phyloP scores from a whole-genome alignment of 30 jellyfish, hydroid and myxozoan genomes.

The Hydra vulgaris region DNA sequence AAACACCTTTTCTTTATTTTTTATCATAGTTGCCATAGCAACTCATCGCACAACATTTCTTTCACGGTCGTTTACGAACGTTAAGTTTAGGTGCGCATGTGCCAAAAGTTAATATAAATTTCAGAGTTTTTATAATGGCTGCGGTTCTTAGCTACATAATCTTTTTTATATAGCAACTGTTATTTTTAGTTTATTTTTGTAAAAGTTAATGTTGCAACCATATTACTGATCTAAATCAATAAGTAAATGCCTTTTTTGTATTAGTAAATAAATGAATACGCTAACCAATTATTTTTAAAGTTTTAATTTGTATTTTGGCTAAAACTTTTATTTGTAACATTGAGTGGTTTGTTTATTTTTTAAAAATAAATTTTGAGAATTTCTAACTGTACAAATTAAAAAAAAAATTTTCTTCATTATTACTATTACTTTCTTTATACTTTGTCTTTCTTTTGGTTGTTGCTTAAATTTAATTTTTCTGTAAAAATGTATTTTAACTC shows the following conservation, averaged over 20 bases:
- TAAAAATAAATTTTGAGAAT: neutral
- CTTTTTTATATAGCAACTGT: neutral
- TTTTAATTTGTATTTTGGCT: neutral
- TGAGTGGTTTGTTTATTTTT: neutral
- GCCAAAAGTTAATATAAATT: neutral
- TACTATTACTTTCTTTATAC: neutral
- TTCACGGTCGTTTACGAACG: neutral
- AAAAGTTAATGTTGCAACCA: neutral
- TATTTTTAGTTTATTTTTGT: neutral
- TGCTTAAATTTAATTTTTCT: neutral
- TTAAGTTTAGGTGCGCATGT: neutral
- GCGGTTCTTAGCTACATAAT: neutral
- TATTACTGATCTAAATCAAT: neutral
- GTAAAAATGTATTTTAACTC: neutral
- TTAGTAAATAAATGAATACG: neutral
- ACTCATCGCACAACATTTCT: too few relatives aligned
- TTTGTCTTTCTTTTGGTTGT: neutral
- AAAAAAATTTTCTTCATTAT: neutral
- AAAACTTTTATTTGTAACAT: neutral
- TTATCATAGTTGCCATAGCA: too few relatives aligned
- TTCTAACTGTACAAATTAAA: neutral
- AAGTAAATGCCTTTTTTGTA: neutral
- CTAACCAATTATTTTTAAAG: neutral
- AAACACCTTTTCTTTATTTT: too few relatives aligned
- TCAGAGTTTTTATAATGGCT: neutral